phyloP scores from a whole-genome alignment of 1,140 invertebrate genomes.

The Bombus polaris region DNA sequence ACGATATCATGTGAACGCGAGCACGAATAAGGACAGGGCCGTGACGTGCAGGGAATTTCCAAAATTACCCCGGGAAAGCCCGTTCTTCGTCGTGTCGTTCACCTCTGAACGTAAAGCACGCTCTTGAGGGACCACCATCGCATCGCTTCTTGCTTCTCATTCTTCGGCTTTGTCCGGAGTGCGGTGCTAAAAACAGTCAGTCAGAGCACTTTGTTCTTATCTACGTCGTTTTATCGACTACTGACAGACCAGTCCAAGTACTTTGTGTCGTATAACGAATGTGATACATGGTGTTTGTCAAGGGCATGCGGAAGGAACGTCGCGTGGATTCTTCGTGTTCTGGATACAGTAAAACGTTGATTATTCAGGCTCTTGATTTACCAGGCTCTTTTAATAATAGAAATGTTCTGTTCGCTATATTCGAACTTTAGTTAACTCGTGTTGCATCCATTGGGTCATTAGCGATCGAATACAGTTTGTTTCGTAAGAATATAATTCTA shows the following conservation, averaged over 20 bases:
- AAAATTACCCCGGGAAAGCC: slow-evolving; percentile 58
- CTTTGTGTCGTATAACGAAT: slow-evolving; percentile 27
- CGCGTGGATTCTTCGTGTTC: not conserved
- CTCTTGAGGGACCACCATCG: slow-evolving; percentile 19
- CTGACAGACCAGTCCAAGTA: slow-evolving; percentile 37
- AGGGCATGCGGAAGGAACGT: not conserved
- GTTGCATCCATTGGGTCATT: too few species aligned
- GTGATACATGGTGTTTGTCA: not conserved
- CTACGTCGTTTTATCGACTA: slow-evolving; percentile 57
- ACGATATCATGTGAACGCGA: not conserved
- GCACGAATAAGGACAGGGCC: slow-evolving; percentile 34
- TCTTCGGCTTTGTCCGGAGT: slow-evolving; percentile 6
- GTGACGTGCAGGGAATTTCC: slow-evolving; percentile 58
- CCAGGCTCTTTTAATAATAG: not conserved
- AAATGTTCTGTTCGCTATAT: too few species aligned
- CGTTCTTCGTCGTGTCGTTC: slow-evolving; percentile 56
- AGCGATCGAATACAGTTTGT: too few species aligned
- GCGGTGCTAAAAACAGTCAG: slow-evolving; percentile 55
- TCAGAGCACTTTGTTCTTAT: slow-evolving; percentile 55
- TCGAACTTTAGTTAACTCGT: too few species aligned
- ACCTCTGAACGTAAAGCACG: slow-evolving; percentile 56
- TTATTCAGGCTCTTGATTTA: too few species aligned
- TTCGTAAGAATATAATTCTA: too few species aligned
- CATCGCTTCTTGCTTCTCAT: slow-evolving; percentile 31
- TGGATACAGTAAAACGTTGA: too few species aligned